These are phyloP conservation scores for Psittacara wagleri DNA, from an alignment of 2,113 vertebrate genomes.

Conservation along the genomic window DNA sequence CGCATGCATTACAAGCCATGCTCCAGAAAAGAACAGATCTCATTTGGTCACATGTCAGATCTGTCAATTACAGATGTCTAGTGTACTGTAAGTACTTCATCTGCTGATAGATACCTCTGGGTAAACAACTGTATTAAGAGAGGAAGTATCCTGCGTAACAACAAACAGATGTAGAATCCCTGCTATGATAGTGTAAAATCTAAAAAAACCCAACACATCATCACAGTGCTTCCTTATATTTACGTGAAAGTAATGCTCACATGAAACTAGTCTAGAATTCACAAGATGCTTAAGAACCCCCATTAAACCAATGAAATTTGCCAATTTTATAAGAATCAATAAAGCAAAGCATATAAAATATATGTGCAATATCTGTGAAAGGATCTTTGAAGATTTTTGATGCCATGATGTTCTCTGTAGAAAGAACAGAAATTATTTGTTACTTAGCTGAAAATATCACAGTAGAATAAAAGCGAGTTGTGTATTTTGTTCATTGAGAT, in stretches of 20 bases:
- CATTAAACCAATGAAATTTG: neutral
- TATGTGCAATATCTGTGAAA: neutral
- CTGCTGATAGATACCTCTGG: neutral
- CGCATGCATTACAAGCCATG: neutral
- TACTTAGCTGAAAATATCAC: neutral
- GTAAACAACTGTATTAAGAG: neutral
- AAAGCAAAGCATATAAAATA: neutral
- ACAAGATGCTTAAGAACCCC: neutral
- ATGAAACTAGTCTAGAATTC: neutral
- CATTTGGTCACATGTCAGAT: neutral
- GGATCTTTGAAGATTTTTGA: neutral
- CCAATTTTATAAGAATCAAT: neutral
- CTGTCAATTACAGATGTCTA: neutral
- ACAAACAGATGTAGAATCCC: neutral
- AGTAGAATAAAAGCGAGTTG: neutral
- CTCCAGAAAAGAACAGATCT: neutral
- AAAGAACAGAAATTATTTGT: neutral
- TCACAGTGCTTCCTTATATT: neutral
- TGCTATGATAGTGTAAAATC: neutral
- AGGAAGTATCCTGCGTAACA: neutral
- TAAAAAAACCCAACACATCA: neutral
- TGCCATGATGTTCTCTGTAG: neutral
- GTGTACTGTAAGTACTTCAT: neutral
- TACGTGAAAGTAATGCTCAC: neutral
- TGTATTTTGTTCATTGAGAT: neutral